These are phyloP conservation scores for Beris chalybata DNA, from an alignment of 2,888 invertebrate species.

Conservation along the genomic window DNA sequence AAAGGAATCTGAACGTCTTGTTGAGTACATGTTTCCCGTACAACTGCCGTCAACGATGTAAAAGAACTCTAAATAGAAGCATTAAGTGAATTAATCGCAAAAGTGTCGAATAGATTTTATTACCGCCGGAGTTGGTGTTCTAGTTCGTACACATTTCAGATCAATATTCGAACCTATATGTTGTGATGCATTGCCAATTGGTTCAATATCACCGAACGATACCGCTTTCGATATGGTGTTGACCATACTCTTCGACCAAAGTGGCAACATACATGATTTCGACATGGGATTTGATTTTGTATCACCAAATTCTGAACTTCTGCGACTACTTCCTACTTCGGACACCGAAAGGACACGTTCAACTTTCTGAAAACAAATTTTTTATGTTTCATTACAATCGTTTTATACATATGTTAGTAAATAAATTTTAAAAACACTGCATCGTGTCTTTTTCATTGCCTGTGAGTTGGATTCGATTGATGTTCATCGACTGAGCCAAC, in stretches of 20 bases:
- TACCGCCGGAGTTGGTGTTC: slow-evolving; percentile 51
- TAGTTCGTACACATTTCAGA: slow-evolving; percentile 44
- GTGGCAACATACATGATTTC: slow-evolving; percentile 15
- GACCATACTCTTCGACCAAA: slow-evolving; percentile 8
- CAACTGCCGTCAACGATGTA: slow-evolving; percentile 48
- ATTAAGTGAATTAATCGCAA: background rate
- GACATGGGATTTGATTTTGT: slow-evolving; percentile 16
- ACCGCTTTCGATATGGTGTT: slow-evolving; percentile 42
- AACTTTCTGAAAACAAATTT: too few relatives aligned
- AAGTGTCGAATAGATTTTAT: background rate
- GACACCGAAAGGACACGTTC: slow-evolving; percentile 10
- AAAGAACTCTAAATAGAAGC: slow-evolving; percentile 46
- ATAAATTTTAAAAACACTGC: too few relatives aligned
- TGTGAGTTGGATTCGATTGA: too few relatives aligned
- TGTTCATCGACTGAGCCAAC: too few relatives aligned
- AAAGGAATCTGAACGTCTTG: slow-evolving; percentile 42
- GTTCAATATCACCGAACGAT: slow-evolving; percentile 47
- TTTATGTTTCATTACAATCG: too few relatives aligned
- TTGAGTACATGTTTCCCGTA: slow-evolving; percentile 39
- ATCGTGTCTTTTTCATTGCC: too few relatives aligned
- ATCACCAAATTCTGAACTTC: background rate
- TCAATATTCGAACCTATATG: slow-evolving; percentile 43
- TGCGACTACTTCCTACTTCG: background rate
- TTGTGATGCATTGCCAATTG: slow-evolving; percentile 52
- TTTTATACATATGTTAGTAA: too few relatives aligned